These are phyloP conservation scores for Cassiopea xamachana DNA, from an alignment of 30 jellyfish, hydroid and myxozoan genomes.

Conservation along the genomic window DNA sequence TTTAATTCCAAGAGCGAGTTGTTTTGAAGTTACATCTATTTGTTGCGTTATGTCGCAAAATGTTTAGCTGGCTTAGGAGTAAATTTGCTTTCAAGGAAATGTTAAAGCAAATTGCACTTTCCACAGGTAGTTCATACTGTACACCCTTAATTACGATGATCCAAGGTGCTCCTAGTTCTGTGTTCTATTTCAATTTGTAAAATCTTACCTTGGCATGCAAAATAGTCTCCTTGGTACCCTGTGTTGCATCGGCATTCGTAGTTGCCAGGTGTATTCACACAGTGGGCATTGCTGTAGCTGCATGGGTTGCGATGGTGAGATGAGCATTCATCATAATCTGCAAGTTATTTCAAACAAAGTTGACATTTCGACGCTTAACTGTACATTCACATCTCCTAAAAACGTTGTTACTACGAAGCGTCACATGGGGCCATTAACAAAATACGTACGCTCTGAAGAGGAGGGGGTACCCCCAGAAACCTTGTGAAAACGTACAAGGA, in stretches of 20 bases:
- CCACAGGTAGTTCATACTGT: no score
- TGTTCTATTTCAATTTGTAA: neutral
- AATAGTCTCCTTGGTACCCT: slow-evolving; percentile 61
- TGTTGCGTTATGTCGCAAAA: no score
- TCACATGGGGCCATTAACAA: no score
- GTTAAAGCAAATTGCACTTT: no score
- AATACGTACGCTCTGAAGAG: no score
- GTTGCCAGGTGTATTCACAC: slow-evolving; percentile 62
- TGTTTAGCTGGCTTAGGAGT: no score
- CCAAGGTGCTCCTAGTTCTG: neutral
- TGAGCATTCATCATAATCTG: slow-evolving; percentile 61
- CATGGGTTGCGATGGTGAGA: slow-evolving; percentile 36
- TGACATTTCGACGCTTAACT: neutral
- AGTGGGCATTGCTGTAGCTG: slow-evolving; percentile 49
- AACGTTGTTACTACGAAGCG: neutral
- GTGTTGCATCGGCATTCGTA: slow-evolving; percentile 53
- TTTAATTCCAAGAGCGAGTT: no score
- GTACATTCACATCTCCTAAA: neutral
- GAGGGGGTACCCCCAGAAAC: no score
- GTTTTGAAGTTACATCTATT: no score
- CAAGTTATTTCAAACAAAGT: neutral
- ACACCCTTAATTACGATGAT: no score
- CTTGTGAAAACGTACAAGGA: no score
- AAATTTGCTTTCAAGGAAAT: no score
- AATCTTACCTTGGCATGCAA: slow-evolving; percentile 53